Evolutionary conservation across 2,797 vertebrate genomes (phyloP), one percentile per base, ranked within the genome.

Genomic region (Gallinago solitaria): DNA sequence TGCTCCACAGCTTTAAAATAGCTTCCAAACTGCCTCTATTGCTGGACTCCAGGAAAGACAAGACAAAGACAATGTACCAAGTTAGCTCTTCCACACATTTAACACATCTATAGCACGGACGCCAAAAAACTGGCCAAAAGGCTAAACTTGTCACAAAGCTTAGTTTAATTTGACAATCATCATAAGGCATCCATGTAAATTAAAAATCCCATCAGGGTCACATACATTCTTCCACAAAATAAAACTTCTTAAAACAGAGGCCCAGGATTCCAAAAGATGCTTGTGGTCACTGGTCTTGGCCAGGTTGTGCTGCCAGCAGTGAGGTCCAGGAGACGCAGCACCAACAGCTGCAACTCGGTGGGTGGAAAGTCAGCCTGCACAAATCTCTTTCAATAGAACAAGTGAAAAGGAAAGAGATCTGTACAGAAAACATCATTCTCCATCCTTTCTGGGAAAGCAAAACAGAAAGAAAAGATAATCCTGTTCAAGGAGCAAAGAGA

Each of bases 171-270:
- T 91, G 94, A 97, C 92, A 95, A 68, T 95, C 94, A 96, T 95
- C 93, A 56, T 97, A 97, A 97, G 97, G 97, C 97, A 97, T 97
- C 76, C 87, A 93, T 86, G 95, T 96, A 93, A 93, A 94, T 97
- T 96, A 96, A 97, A 96, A 95, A 95, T 94, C 77, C 94, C 92
- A 91, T 65, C 82, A 87, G 90, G 84, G 87, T 97, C 89, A 85
- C 82, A 94, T 91, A 97, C 73, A 91, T 96, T 96, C 92, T 96
- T 90, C 94, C 82, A 89, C 75, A 84, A 96, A 94, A 94, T 74
- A 96, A 92, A 90, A 80, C 1, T 2, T 80, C 70, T 73, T 95
- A 91, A 86, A 96, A 94, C 18, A 16, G 68, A 95, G 88, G 89
- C 81, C 80, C 21, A 32, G 89, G 81, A 91, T 82, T 94, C 89